These are phyloP conservation scores for Megalops atlanticus DNA, from an alignment of 2,113 vertebrate genomes.

Conservation along the genomic window DNA sequence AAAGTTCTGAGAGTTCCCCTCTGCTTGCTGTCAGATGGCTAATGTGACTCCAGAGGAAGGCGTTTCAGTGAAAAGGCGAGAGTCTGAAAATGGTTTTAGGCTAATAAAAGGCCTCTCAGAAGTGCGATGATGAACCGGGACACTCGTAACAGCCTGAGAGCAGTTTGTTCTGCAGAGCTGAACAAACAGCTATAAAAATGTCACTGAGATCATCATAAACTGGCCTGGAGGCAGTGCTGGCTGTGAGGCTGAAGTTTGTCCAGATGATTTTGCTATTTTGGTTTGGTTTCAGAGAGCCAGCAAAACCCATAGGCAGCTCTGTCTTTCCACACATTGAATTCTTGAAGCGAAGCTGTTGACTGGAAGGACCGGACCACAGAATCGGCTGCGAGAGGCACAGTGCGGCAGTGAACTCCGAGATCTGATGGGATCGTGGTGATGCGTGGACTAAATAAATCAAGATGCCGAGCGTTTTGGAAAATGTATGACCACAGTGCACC, in stretches of 20 bases:
- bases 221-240: neutral
- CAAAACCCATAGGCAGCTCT: neutral
- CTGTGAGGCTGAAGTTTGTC: neutral
- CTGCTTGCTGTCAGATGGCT: neutral
- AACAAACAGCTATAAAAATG: conserved; percentile 32
- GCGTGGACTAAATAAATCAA: too few relatives aligned
- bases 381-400: neutral
- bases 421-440: too few relatives aligned
- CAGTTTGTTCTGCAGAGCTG: conserved; percentile 13
- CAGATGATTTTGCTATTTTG: neutral
- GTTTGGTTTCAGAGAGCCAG: conserved; percentile 12
- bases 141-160: neutral
- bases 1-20: neutral
- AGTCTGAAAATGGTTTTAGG: neutral
- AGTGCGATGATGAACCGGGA: neutral
- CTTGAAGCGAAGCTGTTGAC: neutral
- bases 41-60: conserved; percentile 3
- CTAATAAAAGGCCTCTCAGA: conserved; percentile 20
- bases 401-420: too few relatives aligned
- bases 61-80: neutral
- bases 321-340: conserved; percentile 15
- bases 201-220: conserved; percentile 28
- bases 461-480: neutral
- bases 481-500: conserved; percentile 9
- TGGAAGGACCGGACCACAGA: neutral